phyloP scores from a whole-genome alignment of 2,797 vertebrate species.

The Neosilurus hyrtlii region DNA sequence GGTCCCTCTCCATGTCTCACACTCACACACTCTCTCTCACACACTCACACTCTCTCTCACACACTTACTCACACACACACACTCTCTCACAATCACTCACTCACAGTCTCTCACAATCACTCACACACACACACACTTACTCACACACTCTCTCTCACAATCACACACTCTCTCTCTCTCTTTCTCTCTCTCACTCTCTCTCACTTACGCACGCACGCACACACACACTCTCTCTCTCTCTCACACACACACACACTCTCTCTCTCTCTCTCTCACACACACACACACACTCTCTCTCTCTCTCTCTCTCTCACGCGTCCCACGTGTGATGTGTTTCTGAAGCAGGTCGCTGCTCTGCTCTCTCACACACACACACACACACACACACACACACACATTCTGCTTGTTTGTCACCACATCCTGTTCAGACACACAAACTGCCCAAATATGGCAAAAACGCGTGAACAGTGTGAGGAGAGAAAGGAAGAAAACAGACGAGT shows the following conservation, averaged over 20 bases:
- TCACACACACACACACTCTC: not conserved
- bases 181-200: no score
- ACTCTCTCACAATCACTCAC: no score
- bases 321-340: not conserved
- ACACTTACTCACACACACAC: no score
- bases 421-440: conserved; percentile 65
- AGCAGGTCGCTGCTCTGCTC: conserved; percentile 43
- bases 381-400: conserved; percentile 34
- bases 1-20: no score
- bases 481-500: conserved; percentile 28
- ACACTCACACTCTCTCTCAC: no score
- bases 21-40: no score
- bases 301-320: not conserved
- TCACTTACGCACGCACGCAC: no score
- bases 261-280: not conserved
- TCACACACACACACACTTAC: no score
- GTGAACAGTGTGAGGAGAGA: not conserved
- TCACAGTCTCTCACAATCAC: no score
- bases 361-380: conserved; percentile 19
- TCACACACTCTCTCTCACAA: no score
- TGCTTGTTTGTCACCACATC: conserved; percentile 68
- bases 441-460: conserved; percentile 80
- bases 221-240: no score
- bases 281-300: not conserved
- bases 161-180: no score